Percentiles rank a stretch among this genome's conserved stretches.
Evolutionary conservation across 2,888 invertebrate genomes (phyloP).

Genomic region (Hyppa rectilinea): DNA sequence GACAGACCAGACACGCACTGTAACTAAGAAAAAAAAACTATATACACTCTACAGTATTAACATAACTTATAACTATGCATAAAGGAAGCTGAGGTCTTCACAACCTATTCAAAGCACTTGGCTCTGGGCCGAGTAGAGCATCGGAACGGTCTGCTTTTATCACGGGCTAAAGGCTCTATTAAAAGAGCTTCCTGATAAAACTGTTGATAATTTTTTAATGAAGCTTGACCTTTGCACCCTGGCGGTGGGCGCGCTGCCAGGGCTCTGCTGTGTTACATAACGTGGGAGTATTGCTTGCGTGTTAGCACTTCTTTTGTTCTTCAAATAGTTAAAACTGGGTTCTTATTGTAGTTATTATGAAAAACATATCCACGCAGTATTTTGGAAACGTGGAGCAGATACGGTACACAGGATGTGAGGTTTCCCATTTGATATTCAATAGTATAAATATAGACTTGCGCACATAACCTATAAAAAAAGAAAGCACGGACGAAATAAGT

Average conservation of each 20-base stretch:
- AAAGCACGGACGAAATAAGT: no score
- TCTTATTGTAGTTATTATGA: background rate
- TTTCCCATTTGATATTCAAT: no score
- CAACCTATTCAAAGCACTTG: slow-evolving; percentile 12
- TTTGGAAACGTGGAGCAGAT: background rate
- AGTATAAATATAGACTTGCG: no score
- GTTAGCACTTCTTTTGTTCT: background rate
- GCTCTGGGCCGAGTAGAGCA: slow-evolving; percentile 34
- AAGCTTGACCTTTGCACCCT: slow-evolving; percentile 28
- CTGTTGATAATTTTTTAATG: slow-evolving; percentile 33
- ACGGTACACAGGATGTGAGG: no score
- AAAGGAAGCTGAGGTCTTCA: slow-evolving; percentile 1
- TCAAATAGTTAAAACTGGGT: background rate
- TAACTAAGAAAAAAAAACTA: background rate
- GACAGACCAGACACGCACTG: background rate
- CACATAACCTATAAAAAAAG: no score
- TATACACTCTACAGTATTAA: background rate
- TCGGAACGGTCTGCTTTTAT: slow-evolving; percentile 1
- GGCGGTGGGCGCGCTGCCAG: slow-evolving; percentile 27
- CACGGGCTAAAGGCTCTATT: slow-evolving; percentile 3
- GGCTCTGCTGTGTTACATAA: background rate
- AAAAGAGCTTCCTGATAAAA: slow-evolving; percentile 17
- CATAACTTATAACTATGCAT: background rate
- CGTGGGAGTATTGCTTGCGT: background rate
- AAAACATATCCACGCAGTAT: background rate